phyloP scores from a whole-genome alignment of 2,797 vertebrate genomes.

The Peromyscus eremicus region DNA sequence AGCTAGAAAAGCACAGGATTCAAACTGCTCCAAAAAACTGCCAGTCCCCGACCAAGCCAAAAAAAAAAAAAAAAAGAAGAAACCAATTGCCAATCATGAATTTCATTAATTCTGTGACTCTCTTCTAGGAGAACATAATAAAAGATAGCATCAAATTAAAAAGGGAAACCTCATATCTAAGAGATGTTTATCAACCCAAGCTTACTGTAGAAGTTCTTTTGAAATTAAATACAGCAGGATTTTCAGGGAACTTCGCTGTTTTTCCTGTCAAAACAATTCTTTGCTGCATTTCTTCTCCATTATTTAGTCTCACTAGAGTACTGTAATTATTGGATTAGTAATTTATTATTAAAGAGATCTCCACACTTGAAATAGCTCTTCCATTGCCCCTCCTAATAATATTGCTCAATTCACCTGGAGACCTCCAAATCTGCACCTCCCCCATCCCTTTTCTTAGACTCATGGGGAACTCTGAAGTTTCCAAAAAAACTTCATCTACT shows the following conservation, averaged over 20 bases:
- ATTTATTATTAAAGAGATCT: slow-evolving; percentile 68
- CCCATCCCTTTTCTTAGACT: background rate
- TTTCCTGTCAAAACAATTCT: slow-evolving; percentile 50
- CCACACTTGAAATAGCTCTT: slow-evolving; percentile 44
- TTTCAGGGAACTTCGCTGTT: slow-evolving; percentile 33
- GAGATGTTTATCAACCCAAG: background rate
- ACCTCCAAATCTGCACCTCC: background rate
- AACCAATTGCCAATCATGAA: slow-evolving; percentile 19
- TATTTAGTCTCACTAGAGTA: slow-evolving; percentile 63
- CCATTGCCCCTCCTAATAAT: slow-evolving; percentile 51
- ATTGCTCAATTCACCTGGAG: background rate
- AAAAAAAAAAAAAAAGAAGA: background rate
- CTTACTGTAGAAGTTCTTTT: background rate
- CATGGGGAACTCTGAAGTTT: slow-evolving; percentile 34
- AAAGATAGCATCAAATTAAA: background rate
- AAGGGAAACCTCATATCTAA: background rate
- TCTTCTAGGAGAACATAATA: slow-evolving; percentile 34
- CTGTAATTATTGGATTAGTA: background rate
- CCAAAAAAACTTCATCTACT: slow-evolving; percentile 62
- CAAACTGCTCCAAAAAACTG: background rate
- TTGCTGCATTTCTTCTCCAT: slow-evolving; percentile 44
- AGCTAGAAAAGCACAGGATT: background rate
- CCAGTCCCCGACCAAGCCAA: background rate
- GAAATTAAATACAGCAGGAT: slow-evolving; percentile 28
- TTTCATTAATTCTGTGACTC: slow-evolving; percentile 59